Conservation (phyloP, 2,113 vertebrate genomes). For the Sebastes schlegelii region DNA sequence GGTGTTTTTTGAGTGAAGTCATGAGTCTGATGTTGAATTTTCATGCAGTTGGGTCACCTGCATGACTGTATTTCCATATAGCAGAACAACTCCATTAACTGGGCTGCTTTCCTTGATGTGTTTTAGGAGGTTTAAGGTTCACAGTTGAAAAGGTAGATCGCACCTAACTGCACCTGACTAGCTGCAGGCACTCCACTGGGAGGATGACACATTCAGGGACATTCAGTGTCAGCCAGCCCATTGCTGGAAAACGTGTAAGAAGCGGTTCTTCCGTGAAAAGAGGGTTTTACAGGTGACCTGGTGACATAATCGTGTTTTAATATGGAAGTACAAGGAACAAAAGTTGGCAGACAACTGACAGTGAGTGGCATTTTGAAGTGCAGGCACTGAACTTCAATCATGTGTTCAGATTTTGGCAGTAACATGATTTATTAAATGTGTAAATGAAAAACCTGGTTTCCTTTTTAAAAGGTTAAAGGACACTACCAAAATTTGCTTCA, state of each 20-base stretch:
- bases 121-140: background rate
- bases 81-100: background rate
- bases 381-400: slow-evolving; percentile 3
- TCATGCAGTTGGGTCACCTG: background rate
- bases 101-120: background rate
- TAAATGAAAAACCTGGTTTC: slow-evolving; percentile 1
- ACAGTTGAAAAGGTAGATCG: background rate
- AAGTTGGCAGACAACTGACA: slow-evolving; percentile 13
- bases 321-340: background rate
- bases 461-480: slow-evolving; percentile 1
- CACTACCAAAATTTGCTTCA: too few species aligned
- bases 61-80: background rate
- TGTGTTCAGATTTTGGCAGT: slow-evolving; percentile 16
- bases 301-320: slow-evolving; percentile 31
- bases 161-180: background rate
- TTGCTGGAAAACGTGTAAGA: slow-evolving; percentile 2
- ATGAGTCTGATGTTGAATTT: background rate
- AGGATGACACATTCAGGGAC: background rate
- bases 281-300: slow-evolving; percentile 4
- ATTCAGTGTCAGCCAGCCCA: too few species aligned
- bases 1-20: background rate
- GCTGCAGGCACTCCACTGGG: background rate
- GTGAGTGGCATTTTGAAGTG: background rate
- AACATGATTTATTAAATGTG: background rate
- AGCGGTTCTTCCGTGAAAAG: background rate